phyloP scores from a whole-genome alignment of 1,140 invertebrate species.

The Catajapyx aquilonaris region DNA sequence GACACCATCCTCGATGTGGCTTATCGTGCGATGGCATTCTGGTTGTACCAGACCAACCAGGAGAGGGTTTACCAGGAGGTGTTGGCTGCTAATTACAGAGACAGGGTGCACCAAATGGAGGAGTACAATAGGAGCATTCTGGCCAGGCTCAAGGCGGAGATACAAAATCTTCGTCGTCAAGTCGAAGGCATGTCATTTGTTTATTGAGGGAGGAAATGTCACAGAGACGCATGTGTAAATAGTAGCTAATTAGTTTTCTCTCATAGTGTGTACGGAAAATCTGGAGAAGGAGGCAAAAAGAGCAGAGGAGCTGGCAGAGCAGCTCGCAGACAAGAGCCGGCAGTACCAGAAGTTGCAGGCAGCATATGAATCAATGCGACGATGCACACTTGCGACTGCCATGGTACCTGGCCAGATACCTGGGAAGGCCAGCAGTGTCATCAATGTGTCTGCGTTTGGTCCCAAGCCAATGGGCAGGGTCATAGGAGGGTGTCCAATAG shows the following conservation, averaged over 20 bases:
- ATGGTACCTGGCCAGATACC: too few species aligned
- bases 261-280: background rate
- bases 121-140: background rate
- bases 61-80: slow-evolving; percentile 1
- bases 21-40: slow-evolving; percentile 2
- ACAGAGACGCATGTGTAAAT: background rate
- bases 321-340: slow-evolving; percentile 2
- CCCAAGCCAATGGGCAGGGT: too few species aligned
- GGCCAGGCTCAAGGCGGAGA: background rate
- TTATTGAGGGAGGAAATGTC: background rate
- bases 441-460: too few species aligned
- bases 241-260: background rate
- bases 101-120: background rate
- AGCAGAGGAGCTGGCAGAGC: slow-evolving; percentile 1
- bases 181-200: background rate
- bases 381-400: too few species aligned
- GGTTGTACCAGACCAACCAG: slow-evolving; percentile 5
- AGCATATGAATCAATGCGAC: too few species aligned
- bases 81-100: background rate
- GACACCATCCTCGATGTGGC: slow-evolving; percentile 2
- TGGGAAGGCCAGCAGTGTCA: too few species aligned
- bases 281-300: background rate
- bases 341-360: slow-evolving; percentile 5
- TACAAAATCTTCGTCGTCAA: background rate
- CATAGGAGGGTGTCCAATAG: too few species aligned